Evolutionary conservation across 2,113 vertebrate species (phyloP).

Genomic region (Dissostichus mawsoni): DNA sequence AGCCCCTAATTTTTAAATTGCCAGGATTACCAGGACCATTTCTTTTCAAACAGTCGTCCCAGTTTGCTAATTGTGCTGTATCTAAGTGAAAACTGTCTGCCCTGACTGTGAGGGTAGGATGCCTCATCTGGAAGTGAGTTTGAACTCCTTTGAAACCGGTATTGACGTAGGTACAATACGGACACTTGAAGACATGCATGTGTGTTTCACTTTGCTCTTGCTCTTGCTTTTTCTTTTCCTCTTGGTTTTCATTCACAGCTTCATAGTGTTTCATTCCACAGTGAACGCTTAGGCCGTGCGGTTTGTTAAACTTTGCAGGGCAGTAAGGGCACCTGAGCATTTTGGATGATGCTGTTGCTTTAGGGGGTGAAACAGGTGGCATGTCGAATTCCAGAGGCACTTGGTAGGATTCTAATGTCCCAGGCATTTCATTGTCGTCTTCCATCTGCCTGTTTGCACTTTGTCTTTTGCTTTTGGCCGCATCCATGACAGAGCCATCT

Average conservation of each 20-base stretch:
- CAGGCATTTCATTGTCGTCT: constrained; percentile 51
- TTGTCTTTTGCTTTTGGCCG: constrained; percentile 84
- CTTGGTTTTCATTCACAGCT: constrained; percentile 64
- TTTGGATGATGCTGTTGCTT: constrained; percentile 78
- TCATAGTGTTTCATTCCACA: constrained; percentile 88
- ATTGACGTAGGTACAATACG: constrained; percentile 91
- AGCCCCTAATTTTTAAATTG: constrained; percentile 85
- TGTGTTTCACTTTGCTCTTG: constrained; percentile 57
- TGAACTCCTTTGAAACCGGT: constrained; percentile 88
- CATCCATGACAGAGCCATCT: constrained; percentile 87
- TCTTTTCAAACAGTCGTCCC: constrained; percentile 73
- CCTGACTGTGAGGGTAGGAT: constrained; percentile 83
- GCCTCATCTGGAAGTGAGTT: constrained; percentile 91
- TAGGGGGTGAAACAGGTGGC: constrained; percentile 69
- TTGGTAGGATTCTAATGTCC: constrained; percentile 42
- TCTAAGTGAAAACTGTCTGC: constrained; percentile 88
- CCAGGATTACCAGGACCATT: constrained; percentile 70
- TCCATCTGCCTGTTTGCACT: constrained; percentile 68
- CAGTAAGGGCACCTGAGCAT: constrained; percentile 85
- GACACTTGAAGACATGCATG: constrained; percentile 86
- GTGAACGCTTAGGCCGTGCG: constrained; percentile 86
- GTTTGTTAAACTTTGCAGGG: constrained; percentile 83
- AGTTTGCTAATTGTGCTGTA: constrained; percentile 79
- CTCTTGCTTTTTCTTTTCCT: constrained; percentile 80
- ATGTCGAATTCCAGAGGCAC: constrained; percentile 82